Base-by-base conservation (phyloP, 2,888 invertebrate genomes). In the Cenopis cana region DNA sequence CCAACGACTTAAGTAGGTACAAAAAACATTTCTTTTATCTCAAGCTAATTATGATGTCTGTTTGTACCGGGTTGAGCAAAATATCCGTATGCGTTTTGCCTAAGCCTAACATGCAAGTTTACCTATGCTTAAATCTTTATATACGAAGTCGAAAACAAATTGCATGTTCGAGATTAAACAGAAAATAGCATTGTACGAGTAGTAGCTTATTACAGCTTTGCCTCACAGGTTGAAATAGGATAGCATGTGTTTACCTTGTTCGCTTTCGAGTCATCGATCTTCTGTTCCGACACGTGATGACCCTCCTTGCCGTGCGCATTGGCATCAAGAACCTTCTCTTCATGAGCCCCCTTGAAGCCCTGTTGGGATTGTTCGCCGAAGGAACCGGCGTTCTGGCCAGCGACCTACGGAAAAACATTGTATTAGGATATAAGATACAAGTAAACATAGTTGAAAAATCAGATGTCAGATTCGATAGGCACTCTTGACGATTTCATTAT, bases 301-400 rank as follows among this genome's bases (percentile, higher is more conserved):
- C 95, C 95, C 78, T 95, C 94, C 74, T 95, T 94, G 73, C 94
- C 95, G 69, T 93, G 91, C 52, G 94, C 91, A 57, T 93, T 94
- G 36, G 94, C 91, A 77, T 94, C 94, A 77, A 94, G 88, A 66
- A 94, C 82, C 74, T 94, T 94, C 75, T 95, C 94, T 76, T 95
- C 94, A 72, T 94, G 94, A 49, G 94, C 95, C 0, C 95, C 95
- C 80, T 95, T 95, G 87, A 93, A 95, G 0, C 94, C 91, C 79
- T 94, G 91, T 20, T 93, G 92, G 0, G 94, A 87, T 41, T 94
- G 93, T 77, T 95, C 94, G 0, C 95, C 95, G 77, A 94, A 95
- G 0, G 94, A 89, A 2, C 94, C 95, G 70, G 93, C 90, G 74
- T 94, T 93, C 33, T 95, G 94, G 8, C 94, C 94, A 74, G 93